Conservation (phyloP, 2,797 vertebrate species). For the Eulemur mongoz region DNA sequence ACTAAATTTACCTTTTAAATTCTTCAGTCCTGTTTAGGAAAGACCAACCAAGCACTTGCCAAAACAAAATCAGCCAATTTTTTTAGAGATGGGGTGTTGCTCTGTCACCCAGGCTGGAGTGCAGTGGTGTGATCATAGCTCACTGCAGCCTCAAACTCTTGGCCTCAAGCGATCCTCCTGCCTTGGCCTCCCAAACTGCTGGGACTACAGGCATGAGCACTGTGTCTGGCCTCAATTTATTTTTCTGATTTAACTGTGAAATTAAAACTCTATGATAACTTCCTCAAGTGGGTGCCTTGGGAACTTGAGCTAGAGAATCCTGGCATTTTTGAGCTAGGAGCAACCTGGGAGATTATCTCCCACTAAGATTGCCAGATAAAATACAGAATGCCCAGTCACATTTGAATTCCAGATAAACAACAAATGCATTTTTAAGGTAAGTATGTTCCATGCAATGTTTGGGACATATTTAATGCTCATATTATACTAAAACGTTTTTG, state of each 20-base stretch:
- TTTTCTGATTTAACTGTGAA: not conserved
- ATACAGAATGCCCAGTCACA: not conserved
- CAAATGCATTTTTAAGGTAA: not conserved
- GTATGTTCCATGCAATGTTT: not conserved
- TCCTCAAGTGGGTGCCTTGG: not conserved
- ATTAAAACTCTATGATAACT: not conserved
- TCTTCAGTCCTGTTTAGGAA: not conserved
- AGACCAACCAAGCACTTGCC: not conserved
- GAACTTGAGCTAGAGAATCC: not conserved
- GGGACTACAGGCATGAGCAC: not conserved
- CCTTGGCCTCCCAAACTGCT: not conserved
- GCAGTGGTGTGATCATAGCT: not conserved
- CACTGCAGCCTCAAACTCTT: not conserved
- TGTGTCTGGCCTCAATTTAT: not conserved
- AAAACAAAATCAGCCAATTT: not conserved
- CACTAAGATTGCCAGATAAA: not conserved
- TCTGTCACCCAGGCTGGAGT: not conserved
- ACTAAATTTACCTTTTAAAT: conserved; percentile 11
- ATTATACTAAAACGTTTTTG: not conserved
- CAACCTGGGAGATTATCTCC: not conserved
- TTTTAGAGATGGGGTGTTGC: not conserved
- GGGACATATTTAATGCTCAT: not conserved
- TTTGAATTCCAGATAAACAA: conserved; percentile 18
- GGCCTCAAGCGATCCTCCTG: not conserved
- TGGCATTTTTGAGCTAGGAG: not conserved